Percentiles rank a stretch among this genome's conserved stretches.
Evolutionary conservation across 2,797 vertebrate genomes (phyloP).

Genomic region (Pteronotus mesoamericanus): DNA sequence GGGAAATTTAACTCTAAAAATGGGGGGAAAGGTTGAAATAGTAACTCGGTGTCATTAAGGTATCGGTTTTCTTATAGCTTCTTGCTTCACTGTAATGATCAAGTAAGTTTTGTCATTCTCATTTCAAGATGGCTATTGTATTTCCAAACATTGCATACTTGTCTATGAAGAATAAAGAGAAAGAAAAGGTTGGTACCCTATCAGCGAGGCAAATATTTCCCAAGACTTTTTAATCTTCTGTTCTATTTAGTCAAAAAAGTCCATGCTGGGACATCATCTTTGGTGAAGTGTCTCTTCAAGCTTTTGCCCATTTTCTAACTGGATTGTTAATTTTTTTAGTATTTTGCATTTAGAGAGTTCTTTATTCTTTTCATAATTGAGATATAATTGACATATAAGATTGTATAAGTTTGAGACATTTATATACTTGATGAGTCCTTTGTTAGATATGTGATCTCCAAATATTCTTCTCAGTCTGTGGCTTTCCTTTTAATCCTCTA

Average conservation of each 20-base stretch:
- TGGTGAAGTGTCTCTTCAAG: neutral
- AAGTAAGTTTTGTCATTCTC: neutral
- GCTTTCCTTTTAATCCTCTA: neutral
- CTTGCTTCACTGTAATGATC: neutral
- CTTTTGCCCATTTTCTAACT: neutral
- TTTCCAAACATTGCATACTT: neutral
- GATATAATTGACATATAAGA: neutral
- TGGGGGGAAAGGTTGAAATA: neutral
- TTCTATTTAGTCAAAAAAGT: constrained; percentile 1
- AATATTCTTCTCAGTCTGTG: neutral
- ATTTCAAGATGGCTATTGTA: neutral
- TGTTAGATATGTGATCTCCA: neutral
- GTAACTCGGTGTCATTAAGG: neutral
- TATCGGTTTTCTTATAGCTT: neutral
- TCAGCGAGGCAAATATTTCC: neutral
- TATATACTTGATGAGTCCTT: neutral
- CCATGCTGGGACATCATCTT: neutral
- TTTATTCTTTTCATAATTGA: neutral
- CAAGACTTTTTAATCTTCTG: neutral
- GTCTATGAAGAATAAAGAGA: neutral
- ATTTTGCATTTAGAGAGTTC: neutral
- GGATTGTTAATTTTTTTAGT: neutral
- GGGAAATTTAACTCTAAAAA: neutral
- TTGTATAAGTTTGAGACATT: neutral
- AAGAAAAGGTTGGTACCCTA: neutral